Percentiles rank a stretch among this genome's conserved stretches.
These are phyloP conservation scores for Iphiclides podalirius DNA, from an alignment of 2,888 invertebrate genomes.

Conservation along the genomic window DNA sequence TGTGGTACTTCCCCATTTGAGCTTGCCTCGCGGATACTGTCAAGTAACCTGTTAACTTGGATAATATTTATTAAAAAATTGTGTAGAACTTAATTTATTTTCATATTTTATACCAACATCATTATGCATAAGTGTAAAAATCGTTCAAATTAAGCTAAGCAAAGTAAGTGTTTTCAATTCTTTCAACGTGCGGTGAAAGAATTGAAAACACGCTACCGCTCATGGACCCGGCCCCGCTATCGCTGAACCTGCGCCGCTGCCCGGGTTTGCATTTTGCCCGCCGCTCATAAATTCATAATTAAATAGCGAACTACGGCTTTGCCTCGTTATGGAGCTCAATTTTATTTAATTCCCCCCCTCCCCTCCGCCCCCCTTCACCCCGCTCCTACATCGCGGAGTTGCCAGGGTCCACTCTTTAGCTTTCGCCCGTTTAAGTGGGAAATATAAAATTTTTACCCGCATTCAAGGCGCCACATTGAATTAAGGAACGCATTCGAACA, in stretches of 20 bases:
- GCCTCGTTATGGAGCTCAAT: conserved; percentile 55
- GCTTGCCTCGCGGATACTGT: too few relatives aligned
- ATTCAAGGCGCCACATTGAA: conserved; percentile 14
- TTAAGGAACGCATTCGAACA: conserved; percentile 4
- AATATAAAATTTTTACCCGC: conserved; percentile 15
- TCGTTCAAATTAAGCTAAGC: too few relatives aligned
- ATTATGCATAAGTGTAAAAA: too few relatives aligned
- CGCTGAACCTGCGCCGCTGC: conserved; percentile 21
- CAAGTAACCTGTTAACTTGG: too few relatives aligned
- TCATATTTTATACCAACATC: too few relatives aligned
- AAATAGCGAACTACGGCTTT: conserved; percentile 67
- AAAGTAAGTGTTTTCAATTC: too few relatives aligned
- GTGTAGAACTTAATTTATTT: too few relatives aligned
- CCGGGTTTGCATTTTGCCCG: conserved; percentile 61
- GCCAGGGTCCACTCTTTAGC: conserved; percentile 24
- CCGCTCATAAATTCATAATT: conserved; percentile 76
- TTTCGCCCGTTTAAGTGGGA: conserved; percentile 14
- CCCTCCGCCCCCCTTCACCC: conserved; percentile 22
- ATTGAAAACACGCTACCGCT: conserved; percentile 27
- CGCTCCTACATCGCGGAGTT: conserved; percentile 17
- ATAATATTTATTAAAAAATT: too few relatives aligned
- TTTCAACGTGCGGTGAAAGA: too few relatives aligned
- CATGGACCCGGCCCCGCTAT: conserved; percentile 4
- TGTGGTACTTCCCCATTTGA: too few relatives aligned
- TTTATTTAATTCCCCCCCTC: conserved; percentile 60